These are phyloP conservation scores for Hirudinaria manillensis DNA, from an alignment of 2,888 invertebrate genomes.

Conservation along the genomic window DNA sequence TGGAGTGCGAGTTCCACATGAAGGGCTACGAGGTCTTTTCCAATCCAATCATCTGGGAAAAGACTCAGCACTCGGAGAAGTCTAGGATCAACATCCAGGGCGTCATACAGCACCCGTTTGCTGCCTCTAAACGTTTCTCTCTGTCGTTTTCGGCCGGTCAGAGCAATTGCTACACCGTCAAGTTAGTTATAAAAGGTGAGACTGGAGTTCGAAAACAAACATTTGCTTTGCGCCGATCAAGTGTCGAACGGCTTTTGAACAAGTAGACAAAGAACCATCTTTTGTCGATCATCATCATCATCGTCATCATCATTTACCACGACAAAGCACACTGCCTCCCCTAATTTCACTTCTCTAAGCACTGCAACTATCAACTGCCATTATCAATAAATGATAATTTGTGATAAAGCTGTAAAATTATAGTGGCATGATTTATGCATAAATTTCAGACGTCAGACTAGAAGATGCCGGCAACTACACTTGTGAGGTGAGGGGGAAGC, in stretches of 20 bases:
- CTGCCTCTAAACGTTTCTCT: conserved; percentile 32
- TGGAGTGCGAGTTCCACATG: conserved; percentile 31
- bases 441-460: not conserved
- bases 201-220: not conserved
- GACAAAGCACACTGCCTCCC: too few species aligned
- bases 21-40: not conserved
- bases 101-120: conserved; percentile 35
- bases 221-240: too few species aligned
- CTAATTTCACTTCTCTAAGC: too few species aligned
- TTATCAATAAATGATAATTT: too few species aligned
- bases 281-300: too few species aligned
- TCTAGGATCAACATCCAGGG: conserved; percentile 35
- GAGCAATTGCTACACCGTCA: conserved; percentile 23
- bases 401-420: too few species aligned
- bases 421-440: too few species aligned
- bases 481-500: conserved; percentile 23
- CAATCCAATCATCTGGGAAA: conserved; percentile 35
- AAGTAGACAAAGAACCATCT: too few species aligned
- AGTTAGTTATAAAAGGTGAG: conserved; percentile 14
- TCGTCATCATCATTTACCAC: too few species aligned
- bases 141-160: conserved; percentile 26
- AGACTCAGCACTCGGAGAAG: conserved; percentile 33
- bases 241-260: too few species aligned
- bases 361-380: too few species aligned
- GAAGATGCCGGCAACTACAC: conserved; percentile 28